Evolutionary conservation across 2,888 invertebrate genomes (phyloP).

Genomic region (Drosophila stalkeri): DNA sequence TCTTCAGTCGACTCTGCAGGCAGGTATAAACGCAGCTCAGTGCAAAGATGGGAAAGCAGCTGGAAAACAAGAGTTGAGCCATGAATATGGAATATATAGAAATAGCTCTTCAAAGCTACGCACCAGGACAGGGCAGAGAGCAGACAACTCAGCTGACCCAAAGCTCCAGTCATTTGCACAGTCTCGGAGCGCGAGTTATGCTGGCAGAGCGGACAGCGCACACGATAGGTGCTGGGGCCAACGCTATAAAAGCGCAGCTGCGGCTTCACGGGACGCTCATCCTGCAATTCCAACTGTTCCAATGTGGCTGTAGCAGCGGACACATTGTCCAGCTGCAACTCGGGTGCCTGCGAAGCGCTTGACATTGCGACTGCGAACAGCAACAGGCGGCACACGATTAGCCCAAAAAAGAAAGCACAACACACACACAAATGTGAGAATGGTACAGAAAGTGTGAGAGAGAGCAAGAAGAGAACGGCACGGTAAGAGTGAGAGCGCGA

Average conservation of each 20-base stretch:
- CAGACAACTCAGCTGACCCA: slow-evolving; percentile 78
- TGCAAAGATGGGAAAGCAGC: slow-evolving; percentile 84
- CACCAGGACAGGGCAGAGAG: slow-evolving; percentile 80
- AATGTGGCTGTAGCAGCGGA: slow-evolving; percentile 27
- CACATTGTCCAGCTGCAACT: slow-evolving; percentile 59
- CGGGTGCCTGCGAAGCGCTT: slow-evolving; percentile 63
- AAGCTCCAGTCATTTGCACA: slow-evolving; percentile 74
- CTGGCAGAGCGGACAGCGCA: slow-evolving; percentile 81
- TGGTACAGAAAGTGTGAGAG: neutral
- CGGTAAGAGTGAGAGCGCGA: neutral
- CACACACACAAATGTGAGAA: neutral
- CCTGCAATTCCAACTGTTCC: slow-evolving; percentile 54
- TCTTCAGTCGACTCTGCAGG: slow-evolving; percentile 80
- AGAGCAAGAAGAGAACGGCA: neutral
- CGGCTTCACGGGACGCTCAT: slow-evolving; percentile 56
- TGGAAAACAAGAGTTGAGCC: slow-evolving; percentile 43
- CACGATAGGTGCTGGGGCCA: slow-evolving; percentile 79
- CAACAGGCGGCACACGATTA: slow-evolving; percentile 1
- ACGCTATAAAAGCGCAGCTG: slow-evolving; percentile 81
- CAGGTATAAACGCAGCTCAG: slow-evolving; percentile 81
- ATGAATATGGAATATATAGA: neutral
- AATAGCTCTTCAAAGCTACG: slow-evolving; percentile 20
- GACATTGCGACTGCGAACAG: slow-evolving; percentile 66
- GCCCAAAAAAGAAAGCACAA: slow-evolving; percentile 7
- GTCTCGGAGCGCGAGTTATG: slow-evolving; percentile 76